Evolutionary conservation across 2,113 vertebrate species (phyloP).

Genomic region (Dasyprocta punctata): DNA sequence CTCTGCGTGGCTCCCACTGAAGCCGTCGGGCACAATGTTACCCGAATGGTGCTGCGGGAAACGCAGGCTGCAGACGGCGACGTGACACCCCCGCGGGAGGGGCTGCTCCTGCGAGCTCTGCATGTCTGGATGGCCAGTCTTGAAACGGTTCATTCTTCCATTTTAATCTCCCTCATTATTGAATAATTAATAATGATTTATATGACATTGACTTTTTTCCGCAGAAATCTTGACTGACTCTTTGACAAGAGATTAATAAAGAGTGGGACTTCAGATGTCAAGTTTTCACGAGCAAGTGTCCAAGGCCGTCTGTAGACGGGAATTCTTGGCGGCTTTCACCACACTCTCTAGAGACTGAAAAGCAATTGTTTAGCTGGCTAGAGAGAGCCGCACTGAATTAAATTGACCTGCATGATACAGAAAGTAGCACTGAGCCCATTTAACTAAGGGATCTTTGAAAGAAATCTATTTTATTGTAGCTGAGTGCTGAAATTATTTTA

Average conservation of each 20-base stretch:
- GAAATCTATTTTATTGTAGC: constrained; percentile 85
- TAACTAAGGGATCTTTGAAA: constrained; percentile 86
- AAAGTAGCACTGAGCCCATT: constrained; percentile 84
- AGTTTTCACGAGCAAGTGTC: constrained; percentile 83
- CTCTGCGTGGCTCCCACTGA: background rate
- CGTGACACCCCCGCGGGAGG: background rate
- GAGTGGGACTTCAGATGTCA: constrained; percentile 86
- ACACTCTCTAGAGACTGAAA: constrained; percentile 84
- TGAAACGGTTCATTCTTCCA: background rate
- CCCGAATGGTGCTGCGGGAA: background rate
- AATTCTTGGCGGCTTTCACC: constrained; percentile 80
- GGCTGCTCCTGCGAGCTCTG: background rate
- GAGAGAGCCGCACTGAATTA: constrained; percentile 85
- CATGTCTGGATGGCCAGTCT: background rate
- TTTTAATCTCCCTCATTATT: constrained; percentile 56
- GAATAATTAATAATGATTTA: constrained; percentile 83
- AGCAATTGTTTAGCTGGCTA: constrained; percentile 86
- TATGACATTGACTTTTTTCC: constrained; percentile 78
- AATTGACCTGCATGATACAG: constrained; percentile 85
- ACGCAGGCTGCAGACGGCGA: background rate
- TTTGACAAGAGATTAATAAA: constrained; percentile 81
- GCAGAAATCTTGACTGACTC: constrained; percentile 79
- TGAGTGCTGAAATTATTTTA: constrained; percentile 86
- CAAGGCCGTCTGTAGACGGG: constrained; percentile 86
- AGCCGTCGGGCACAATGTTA: background rate